phyloP scores from a whole-genome alignment of 2,797 vertebrate genomes.

The Ptychadena robeensis region DNA sequence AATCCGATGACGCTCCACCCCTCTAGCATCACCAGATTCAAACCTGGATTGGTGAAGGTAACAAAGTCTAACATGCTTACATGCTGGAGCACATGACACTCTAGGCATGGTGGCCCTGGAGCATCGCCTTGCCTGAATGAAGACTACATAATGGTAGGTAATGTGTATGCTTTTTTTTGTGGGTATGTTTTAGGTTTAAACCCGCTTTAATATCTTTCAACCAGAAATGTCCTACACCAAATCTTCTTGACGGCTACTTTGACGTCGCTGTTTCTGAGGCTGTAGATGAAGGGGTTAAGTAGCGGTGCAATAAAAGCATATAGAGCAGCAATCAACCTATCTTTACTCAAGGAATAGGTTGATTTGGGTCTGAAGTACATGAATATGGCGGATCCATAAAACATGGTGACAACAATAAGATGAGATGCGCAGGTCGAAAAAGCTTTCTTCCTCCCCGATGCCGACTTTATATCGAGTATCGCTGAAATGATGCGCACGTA shows the following conservation, averaged over 20 bases:
- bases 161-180: no score
- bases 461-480: slow-evolving; percentile 28
- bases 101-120: no score
- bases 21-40: no score
- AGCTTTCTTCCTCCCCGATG: slow-evolving; percentile 56
- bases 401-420: slow-evolving; percentile 55
- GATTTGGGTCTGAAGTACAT: slow-evolving; percentile 59
- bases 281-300: slow-evolving; percentile 64
- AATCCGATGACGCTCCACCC: no score
- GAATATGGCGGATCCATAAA: slow-evolving; percentile 59
- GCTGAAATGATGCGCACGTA: slow-evolving; percentile 36
- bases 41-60: no score
- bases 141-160: no score
- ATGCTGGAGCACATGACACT: no score
- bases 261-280: slow-evolving; percentile 62
- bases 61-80: no score
- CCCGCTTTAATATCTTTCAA: slow-evolving; percentile 7
- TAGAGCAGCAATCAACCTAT: slow-evolving; percentile 44
- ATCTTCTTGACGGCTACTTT: slow-evolving; percentile 48
- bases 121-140: no score
- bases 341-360: slow-evolving; percentile 38
- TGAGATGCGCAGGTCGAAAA: slow-evolving; percentile 64
- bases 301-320: slow-evolving; percentile 61
- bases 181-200: no score
- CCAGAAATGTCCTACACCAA: neutral